Base-by-base conservation (phyloP, 2,113 vertebrate species). In the Coptodon rendalli region DNA sequence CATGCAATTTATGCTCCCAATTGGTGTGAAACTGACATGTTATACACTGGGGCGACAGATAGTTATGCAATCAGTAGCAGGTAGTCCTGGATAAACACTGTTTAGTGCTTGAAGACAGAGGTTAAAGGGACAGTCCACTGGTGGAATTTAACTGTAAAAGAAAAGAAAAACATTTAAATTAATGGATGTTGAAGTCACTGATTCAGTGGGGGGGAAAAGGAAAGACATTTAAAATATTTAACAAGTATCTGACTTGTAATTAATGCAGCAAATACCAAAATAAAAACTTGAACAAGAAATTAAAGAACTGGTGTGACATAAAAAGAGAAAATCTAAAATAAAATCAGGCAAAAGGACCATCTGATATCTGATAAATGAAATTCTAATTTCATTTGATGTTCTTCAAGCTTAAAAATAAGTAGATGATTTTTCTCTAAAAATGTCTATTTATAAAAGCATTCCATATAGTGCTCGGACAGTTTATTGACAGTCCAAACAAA, bases 321-420 rank as follows among this genome's bases (percentile, higher is more conserved):
- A 63, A 86, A 57, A 61, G n/a, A 48, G 27, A 83, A 80, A 61
- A 11, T 43, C 31, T 36, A 27, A 48, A 81, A 53, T 56, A 86
- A 86, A 73, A 4, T 16, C 17, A 76, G 36, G 19, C 43, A 81
- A 61, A 61, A 78, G 40, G 11, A 45, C 34, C 53, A 85, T 81
- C 71, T 82, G 61, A 92, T 86, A 80, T 76, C 84, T 80, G 71
- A 66, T 66, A 36, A 84, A 90, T 78, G 24, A 81, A 78, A 81
- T 85, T 27, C 79, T n/a, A 48, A 43, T 54, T 71, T 82, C 86
- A 86, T 54, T 61, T 66, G 84, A 88, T 6, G 9, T 36, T 61
- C n/a, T 82, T 81, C 24, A 29, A 79, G 40, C 27, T 27, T 81
- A 29, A 66, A n/a, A 19, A 7, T n/a, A 36, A 66, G 17, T 36